Base-by-base conservation (phyloP, 2,888 invertebrate genomes). In the Pollenia angustigena region DNA sequence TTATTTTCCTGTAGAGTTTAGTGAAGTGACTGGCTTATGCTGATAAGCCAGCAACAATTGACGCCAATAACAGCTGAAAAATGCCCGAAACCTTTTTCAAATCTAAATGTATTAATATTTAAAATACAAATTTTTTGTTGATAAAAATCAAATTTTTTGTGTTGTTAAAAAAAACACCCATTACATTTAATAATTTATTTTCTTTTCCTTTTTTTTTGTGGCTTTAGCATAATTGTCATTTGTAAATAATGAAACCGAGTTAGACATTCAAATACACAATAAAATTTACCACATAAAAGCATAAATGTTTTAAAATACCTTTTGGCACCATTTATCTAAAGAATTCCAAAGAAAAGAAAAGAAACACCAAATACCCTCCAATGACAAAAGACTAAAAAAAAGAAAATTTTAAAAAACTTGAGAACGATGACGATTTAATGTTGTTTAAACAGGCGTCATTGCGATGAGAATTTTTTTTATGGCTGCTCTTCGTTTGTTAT, bases 371-470 rank as follows among this genome's bases (percentile, higher is more conserved):
- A 50, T 50, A 14, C 18, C 10, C 16, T 54, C 1, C 23, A 46
- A 23, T 48, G 16, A 60, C 16, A 54, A 18, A 58, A 40, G 18
- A 58, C 7, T 16, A 48, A 18, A 48, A 42, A 14, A 6, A 69
- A 50, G 23, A 50, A 46, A 56, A 4, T 18, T 1, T 0, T 4
- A 23, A 66, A 66, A 48, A 23, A 54, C 56, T 40, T 56, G 18
- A 81, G 1, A 18, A 66, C 14, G 9, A 48, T 23, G n/a, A 23
- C 23, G 10, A 66, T 52, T 68, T 4, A 64, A 54, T 75, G 44
- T 50, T 80, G 56, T 81, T 81, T 71, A 32, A 46, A 64, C 7
- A 76, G 85, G 81, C 85, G 85, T 71, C 81, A 76, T 23, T 64
- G 12, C 66, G 58, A 64, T 71, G 64, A 58, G n/a, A 16, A 58